phyloP scores from a whole-genome alignment of 2,113 vertebrate genomes.

The Saccopteryx bilineata region DNA sequence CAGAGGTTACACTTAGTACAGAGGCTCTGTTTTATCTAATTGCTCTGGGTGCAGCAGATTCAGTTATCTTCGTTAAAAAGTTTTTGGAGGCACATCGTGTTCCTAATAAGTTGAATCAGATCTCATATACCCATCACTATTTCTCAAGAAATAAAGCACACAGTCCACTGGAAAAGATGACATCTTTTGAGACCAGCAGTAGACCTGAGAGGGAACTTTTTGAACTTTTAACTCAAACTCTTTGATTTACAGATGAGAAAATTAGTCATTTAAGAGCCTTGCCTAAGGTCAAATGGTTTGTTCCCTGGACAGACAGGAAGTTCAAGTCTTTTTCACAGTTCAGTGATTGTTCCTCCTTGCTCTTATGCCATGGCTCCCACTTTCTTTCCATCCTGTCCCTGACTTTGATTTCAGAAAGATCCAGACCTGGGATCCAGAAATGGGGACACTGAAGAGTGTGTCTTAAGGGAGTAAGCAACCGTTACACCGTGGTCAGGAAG shows the following conservation, averaged over 20 bases:
- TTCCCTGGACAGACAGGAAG: not conserved
- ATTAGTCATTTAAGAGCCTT: constrained; percentile 62
- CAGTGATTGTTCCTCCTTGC: not conserved
- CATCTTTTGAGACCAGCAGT: not conserved
- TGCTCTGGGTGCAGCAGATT: not conserved
- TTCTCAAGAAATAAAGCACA: constrained; percentile 48
- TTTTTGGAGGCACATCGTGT: constrained; percentile 50
- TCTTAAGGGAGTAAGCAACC: not conserved
- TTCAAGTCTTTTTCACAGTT: not conserved
- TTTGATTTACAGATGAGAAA: constrained; percentile 72
- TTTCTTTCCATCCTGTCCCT: too few relatives aligned
- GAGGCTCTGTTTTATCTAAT: not conserved
- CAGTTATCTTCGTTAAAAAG: not conserved
- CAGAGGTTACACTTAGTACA: not conserved
- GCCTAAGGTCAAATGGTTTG: constrained; percentile 62
- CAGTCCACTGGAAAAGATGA: constrained; percentile 13
- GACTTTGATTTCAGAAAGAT: not conserved
- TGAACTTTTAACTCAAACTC: constrained; percentile 62
- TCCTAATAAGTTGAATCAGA: constrained; percentile 47
- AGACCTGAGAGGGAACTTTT: constrained; percentile 60
- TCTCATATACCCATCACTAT: not conserved
- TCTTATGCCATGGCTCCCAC: not conserved
- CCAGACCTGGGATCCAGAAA: not conserved
- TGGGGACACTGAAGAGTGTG: not conserved
- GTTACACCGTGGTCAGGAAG: not conserved